Evolutionary conservation across 2,888 invertebrate genomes (phyloP).

Genomic region (Euphydryas editha): DNA sequence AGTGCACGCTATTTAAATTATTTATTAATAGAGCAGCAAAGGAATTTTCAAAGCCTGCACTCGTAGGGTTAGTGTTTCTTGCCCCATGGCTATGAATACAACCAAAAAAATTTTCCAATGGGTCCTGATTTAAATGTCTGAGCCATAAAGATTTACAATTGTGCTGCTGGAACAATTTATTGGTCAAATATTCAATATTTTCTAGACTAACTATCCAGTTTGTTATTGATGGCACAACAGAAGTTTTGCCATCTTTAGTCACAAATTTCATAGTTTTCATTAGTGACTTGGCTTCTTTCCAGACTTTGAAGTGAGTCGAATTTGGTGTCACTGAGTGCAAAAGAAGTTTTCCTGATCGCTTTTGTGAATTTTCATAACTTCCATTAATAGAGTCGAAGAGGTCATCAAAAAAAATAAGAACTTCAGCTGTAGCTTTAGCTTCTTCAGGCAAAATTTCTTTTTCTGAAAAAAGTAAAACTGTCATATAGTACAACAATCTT

Average conservation of each 20-base stretch:
- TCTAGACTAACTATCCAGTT: constrained; percentile 11
- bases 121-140: constrained; percentile 30
- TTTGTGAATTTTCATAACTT: constrained; percentile 16
- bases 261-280: constrained; percentile 1
- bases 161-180: constrained; percentile 9
- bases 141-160: constrained; percentile 22
- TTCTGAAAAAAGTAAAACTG: constrained; percentile 16
- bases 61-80: constrained; percentile 22
- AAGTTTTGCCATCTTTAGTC: not conserved
- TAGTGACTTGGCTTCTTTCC: not conserved
- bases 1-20: constrained; percentile 30
- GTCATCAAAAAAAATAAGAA: constrained; percentile 34
- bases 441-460: constrained; percentile 22
- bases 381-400: constrained; percentile 39
- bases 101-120: constrained; percentile 32
- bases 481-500: not conserved
- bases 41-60: constrained; percentile 23
- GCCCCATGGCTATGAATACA: constrained; percentile 23
- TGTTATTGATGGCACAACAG: not conserved
- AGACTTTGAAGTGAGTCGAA: not conserved
- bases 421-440: constrained; percentile 28
- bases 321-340: constrained; percentile 11
- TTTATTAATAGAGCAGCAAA: constrained; percentile 21
- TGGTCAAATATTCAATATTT: constrained; percentile 19
- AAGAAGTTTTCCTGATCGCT: constrained; percentile 28